Percentiles rank a stretch among this genome's conserved stretches.
These are phyloP conservation scores for Rhizoglyphus robini DNA, from an alignment of 1,140 invertebrate genomes.

Conservation along the genomic window DNA sequence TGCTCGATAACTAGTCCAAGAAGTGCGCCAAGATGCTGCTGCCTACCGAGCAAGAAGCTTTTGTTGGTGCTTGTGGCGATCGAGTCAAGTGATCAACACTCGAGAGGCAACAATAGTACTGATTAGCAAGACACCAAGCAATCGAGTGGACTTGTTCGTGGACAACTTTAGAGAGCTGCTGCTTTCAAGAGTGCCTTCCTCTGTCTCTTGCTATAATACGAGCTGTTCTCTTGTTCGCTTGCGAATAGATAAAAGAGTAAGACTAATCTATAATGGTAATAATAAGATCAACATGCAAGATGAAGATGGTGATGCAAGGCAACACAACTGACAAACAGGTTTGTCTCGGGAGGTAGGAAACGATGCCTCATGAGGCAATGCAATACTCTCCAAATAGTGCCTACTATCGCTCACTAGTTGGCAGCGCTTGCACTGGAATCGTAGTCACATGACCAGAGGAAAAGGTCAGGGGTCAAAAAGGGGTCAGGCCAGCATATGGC, in stretches of 20 bases:
- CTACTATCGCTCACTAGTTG: not conserved
- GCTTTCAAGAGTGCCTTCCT: not conserved
- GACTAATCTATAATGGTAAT: not conserved
- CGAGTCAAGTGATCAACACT: too few relatives aligned
- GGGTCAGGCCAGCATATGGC: not conserved
- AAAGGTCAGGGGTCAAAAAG: not conserved
- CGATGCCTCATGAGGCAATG: too few relatives aligned
- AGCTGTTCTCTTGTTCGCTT: not conserved
- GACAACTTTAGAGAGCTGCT: not conserved
- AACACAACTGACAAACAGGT: not conserved
- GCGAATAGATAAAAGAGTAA: not conserved
- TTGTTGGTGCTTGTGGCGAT: too few relatives aligned
- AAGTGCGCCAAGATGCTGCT: not conserved
- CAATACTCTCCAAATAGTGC: too few relatives aligned
- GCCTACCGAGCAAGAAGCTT: too few relatives aligned
- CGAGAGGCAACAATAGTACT: slow-evolving; percentile 10
- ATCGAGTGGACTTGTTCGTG: not conserved
- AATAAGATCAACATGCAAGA: slow-evolving; percentile 11
- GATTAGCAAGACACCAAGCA: slow-evolving; percentile 1
- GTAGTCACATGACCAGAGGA: not conserved
- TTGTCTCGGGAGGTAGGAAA: too few relatives aligned
- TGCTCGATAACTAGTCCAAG: not conserved
- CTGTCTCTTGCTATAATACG: not conserved
- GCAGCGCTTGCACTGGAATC: not conserved
- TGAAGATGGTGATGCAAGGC: slow-evolving; percentile 2